phyloP scores from a whole-genome alignment of 1,140 invertebrate genomes.

The Solenopsis fugax region DNA sequence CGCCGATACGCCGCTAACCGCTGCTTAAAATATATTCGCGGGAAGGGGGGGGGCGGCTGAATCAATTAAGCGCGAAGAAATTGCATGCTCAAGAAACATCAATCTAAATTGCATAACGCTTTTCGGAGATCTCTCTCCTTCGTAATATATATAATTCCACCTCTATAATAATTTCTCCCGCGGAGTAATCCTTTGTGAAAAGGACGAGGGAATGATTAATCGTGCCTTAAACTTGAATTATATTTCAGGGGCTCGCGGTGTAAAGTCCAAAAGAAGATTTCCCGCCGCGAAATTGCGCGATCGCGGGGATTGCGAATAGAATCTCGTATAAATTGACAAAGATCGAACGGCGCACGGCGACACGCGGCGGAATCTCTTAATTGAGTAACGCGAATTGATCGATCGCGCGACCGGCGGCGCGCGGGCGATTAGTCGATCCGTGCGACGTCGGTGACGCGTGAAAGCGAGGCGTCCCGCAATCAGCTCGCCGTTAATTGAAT shows the following conservation, averaged over 20 bases:
- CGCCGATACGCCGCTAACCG: slow-evolving; percentile 11
- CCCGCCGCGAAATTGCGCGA: slow-evolving; percentile 7
- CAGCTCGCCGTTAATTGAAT: slow-evolving; percentile 17
- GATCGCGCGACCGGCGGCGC: background rate
- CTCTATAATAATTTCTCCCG: background rate
- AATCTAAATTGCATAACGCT: slow-evolving; percentile 31
- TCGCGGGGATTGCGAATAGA: background rate
- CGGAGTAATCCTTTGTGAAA: background rate
- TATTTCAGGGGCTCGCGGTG: background rate
- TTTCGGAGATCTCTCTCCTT: background rate
- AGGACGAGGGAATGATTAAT: background rate
- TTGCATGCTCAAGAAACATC: slow-evolving; percentile 26
- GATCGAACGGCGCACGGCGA: slow-evolving; percentile 7
- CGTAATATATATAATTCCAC: background rate
- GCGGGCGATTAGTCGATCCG: slow-evolving; percentile 32
- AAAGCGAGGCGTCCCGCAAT: slow-evolving; percentile 1
- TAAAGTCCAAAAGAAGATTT: background rate
- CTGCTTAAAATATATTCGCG: slow-evolving; percentile 21
- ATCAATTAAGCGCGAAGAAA: slow-evolving; percentile 32
- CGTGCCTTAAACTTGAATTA: slow-evolving; percentile 7
- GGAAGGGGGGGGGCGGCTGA: background rate
- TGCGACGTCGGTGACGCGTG: background rate
- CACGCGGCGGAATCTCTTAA: slow-evolving; percentile 37
- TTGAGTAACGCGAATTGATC: slow-evolving; percentile 39
- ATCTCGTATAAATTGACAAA: slow-evolving; percentile 30